A percentile compares a stretch with the other conserved stretches of the same genome.
These are phyloP conservation scores for Conus ventricosus DNA, from an alignment of 1,140 invertebrate genomes.

Conservation along the genomic window DNA sequence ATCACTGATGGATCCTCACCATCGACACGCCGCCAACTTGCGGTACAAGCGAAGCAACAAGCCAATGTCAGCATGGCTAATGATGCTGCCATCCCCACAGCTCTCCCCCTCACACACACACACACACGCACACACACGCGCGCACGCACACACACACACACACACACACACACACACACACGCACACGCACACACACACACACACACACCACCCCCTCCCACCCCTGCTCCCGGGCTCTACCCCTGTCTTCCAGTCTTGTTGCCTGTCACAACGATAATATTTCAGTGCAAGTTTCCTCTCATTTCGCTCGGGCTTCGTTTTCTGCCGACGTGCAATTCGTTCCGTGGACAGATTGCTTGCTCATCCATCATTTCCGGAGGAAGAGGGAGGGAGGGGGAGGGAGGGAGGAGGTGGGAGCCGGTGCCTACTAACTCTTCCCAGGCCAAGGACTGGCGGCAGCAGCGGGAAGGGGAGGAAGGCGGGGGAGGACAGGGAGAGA, in stretches of 20 bases:
- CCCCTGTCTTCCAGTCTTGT: background rate
- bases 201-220: background rate
- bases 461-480: background rate
- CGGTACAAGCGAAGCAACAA: background rate
- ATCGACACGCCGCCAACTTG: background rate
- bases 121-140: too few species aligned
- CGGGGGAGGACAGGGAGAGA: too few species aligned
- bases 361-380: background rate
- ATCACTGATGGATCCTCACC: conserved; percentile 2
- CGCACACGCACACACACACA: too few species aligned
- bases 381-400: too few species aligned
- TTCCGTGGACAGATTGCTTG: conserved; percentile 24
- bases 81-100: background rate
- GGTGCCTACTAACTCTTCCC: too few species aligned
- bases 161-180: too few species aligned
- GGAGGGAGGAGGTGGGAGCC: background rate
- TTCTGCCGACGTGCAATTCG: conserved; percentile 21
- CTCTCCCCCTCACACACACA: background rate
- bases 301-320: background rate
- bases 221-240: too few species aligned
- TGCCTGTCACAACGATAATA: background rate
- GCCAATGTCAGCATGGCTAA: background rate
- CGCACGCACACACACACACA: too few species aligned
- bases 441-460: too few species aligned
- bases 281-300: conserved; percentile 2